A percentile compares a stretch with the other conserved stretches of the same genome.
These are phyloP conservation scores for Neolamprologus kungweensis DNA, from an alignment of 2,113 vertebrate species.

Conservation along the genomic window DNA sequence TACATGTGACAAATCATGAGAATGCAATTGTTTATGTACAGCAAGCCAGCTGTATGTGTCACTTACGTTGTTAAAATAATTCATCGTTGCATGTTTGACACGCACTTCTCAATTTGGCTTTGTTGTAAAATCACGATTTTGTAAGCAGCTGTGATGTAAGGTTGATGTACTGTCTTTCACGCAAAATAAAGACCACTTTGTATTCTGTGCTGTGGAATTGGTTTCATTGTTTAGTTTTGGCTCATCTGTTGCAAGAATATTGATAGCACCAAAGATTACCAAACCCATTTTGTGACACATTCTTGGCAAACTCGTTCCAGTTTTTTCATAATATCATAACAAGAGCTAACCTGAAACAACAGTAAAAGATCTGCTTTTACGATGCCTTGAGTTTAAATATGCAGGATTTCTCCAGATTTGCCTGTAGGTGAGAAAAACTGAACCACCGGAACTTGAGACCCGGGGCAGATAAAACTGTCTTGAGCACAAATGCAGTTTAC, in stretches of 20 bases:
- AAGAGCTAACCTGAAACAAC: neutral
- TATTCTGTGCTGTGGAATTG: neutral
- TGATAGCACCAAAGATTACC: neutral
- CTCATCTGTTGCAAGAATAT: neutral
- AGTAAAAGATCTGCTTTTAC: neutral
- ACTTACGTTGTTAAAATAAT: neutral
- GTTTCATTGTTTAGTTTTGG: neutral
- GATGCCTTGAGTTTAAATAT: neutral
- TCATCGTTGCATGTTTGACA: neutral
- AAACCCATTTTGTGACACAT: neutral
- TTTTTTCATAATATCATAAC: neutral
- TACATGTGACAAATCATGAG: neutral
- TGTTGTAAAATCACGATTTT: neutral
- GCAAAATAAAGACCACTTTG: constrained; percentile 25
- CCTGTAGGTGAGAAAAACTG: neutral
- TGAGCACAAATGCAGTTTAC: neutral
- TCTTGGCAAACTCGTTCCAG: neutral
- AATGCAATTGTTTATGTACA: neutral
- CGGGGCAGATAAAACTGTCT: neutral
- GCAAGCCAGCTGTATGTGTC: neutral
- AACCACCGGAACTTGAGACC: constrained; percentile 10
- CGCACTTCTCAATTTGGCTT: neutral
- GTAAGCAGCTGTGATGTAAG: neutral
- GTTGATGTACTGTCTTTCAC: neutral
- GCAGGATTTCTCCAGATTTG: constrained; percentile 28